Evolutionary conservation across 2,797 vertebrate species (phyloP), one percentile per base, ranked within the genome.

Genomic region (Eremophila alpestris): DNA sequence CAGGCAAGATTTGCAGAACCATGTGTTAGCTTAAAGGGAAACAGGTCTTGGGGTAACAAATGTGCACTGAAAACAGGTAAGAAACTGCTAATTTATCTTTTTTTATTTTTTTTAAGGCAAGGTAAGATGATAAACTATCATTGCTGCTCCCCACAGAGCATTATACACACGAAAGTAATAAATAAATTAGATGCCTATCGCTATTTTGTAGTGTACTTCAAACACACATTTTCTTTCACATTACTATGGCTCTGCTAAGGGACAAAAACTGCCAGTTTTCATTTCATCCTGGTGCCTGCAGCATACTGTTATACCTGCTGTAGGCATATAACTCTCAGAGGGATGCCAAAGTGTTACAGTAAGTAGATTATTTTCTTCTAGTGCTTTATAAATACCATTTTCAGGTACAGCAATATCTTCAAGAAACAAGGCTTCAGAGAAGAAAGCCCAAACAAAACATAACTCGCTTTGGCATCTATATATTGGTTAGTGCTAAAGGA

Each of bases 351-450:
- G 87, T 91, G 69, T 71, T 94, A 92, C 36, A 84, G 62, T 69
- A 88, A 67, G 64, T 67, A 91, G 76, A 88, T 95, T 90, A 93
- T 94, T 93, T 93, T 85, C 55, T 83, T 91, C 67, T 49, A 89
- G 26, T 67, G 75, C 78, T 92, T 77, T 36, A 89, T 88, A 94
- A 96, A 90, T 86, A 93, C 58, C 90, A 67, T 60, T 78, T 94
- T 79, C 34, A 90, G 56, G 40, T 85, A 93, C 34, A 89, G 83
- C 77, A 95, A 56, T 89, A 90, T 75, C 87, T 63, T 79, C 74
- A 84, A 92, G 91, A 84, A 91, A 89, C 62, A 49, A 46, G 52
- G 62, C 70, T 96, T 90, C 55, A 73, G 43, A 81, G 51, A 94
- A 92, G 74, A 52, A 84, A 94, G 76, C 59, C 40, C 38, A 81